These are phyloP conservation scores for Heterochromis multidens DNA, from an alignment of 2,113 vertebrate genomes.

Conservation along the genomic window DNA sequence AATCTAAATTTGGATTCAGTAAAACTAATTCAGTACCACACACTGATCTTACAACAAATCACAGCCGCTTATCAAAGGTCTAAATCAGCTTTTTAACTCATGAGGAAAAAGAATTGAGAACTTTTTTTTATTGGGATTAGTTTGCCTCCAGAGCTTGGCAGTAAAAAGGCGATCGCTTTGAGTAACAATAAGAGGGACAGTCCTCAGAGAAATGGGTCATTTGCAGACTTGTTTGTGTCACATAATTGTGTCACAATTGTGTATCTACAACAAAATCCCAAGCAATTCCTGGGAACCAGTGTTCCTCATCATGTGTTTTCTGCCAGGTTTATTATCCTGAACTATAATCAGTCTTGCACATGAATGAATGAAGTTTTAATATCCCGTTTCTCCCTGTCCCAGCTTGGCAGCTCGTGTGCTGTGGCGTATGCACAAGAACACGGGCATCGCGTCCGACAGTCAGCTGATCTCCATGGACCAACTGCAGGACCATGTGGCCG, in stretches of 20 bases:
- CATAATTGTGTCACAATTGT: not conserved
- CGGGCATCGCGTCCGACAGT: conserved; percentile 80
- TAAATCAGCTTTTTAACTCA: too few relatives aligned
- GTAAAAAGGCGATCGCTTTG: too few relatives aligned
- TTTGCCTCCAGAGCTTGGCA: too few relatives aligned
- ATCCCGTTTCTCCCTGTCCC: not conserved
- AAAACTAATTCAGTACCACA: too few relatives aligned
- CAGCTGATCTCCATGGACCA: conserved; percentile 87
- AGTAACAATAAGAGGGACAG: too few relatives aligned
- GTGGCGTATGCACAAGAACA: conserved; percentile 87
- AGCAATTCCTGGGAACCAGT: not conserved
- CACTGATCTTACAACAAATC: too few relatives aligned
- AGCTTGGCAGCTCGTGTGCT: conserved; percentile 89
- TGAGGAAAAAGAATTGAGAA: too few relatives aligned
- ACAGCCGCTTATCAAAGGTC: too few relatives aligned
- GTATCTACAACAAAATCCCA: not conserved
- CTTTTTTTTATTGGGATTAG: too few relatives aligned
- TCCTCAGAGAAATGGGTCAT: too few relatives aligned
- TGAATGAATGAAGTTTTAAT: not conserved
- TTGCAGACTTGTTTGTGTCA: not conserved
- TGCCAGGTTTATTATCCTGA: not conserved
- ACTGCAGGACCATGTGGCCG: conserved; percentile 86
- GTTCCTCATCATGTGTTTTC: not conserved
- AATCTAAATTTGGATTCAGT: too few relatives aligned
- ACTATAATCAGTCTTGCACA: not conserved